A percentile compares a stretch with the other conserved stretches of the same genome.
phyloP scores from a whole-genome alignment of 23 tunicate species.

The Ascidia mentula region DNA sequence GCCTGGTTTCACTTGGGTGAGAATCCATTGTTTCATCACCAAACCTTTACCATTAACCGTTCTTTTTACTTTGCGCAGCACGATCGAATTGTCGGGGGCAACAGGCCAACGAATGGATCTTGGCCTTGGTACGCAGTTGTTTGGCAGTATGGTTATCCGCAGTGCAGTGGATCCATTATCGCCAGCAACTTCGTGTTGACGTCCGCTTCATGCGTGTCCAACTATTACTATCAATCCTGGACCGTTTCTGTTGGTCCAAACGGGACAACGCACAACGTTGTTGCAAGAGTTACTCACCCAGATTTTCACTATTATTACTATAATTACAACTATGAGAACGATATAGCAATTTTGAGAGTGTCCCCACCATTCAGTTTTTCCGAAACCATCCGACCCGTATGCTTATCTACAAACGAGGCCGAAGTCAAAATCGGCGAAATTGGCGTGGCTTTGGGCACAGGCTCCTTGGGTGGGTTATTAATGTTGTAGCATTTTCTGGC shows the following conservation, averaged over 20 bases:
- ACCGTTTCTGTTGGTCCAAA: not conserved
- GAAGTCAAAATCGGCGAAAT: not conserved
- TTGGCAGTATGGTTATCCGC: not conserved
- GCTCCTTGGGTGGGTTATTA: not conserved
- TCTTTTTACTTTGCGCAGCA: too few relatives aligned
- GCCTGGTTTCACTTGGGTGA: too few relatives aligned
- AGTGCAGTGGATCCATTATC: not conserved
- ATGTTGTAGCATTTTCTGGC: not conserved
- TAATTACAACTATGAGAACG: not conserved
- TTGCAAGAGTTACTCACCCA: not conserved
- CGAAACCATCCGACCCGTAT: not conserved
- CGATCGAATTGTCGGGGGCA: too few relatives aligned
- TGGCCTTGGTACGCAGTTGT: not conserved
- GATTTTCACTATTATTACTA: not conserved
- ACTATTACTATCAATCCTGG: not conserved
- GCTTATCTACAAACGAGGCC: not conserved
- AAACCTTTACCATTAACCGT: too few relatives aligned
- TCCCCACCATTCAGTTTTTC: not conserved
- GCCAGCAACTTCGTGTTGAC: too few relatives aligned
- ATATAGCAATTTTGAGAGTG: not conserved
- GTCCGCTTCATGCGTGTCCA: not conserved
- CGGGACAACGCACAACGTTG: not conserved
- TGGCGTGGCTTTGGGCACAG: not conserved
- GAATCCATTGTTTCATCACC: too few relatives aligned
- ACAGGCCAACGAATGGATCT: too few relatives aligned